Base-by-base conservation (phyloP, 1,140 invertebrate species). In the Trichoplusia ni region DNA sequence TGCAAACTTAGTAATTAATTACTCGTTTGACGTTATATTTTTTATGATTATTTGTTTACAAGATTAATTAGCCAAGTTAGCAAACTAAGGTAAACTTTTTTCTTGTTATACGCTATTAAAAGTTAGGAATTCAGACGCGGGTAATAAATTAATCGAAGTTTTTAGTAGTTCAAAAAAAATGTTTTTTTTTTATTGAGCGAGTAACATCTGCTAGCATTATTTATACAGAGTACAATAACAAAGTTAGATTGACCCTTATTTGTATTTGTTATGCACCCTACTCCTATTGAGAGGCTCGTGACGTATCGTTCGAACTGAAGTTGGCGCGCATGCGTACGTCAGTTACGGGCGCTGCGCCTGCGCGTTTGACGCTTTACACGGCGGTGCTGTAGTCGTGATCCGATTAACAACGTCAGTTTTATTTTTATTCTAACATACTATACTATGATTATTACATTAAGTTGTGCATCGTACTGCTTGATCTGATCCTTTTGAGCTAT, bases 361-460 rank as follows among this genome's bases (percentile, higher is more conserved):
- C 87, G 87, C 87, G 87, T 82, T 80, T 84, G 82, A 87, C 86
- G 86, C 78, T 81, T 79, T 89, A 89, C 73, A 88, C 87, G 87
- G 87, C 87, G 87, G 87, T 90, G 87, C 78, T 82, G 84, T 83
- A 81, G 77, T 88, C 79, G 81, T 86, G 88, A 90, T 90, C 88
- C 88, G 82, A 89, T 90, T 90, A 90, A 88, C 88, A 90, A 89
- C 85, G 88, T 90, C 77, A 81, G 85, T 86, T 86, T 86, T 81
- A 75, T 77, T 77, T 76, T 79, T 67, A 62, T 71, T 47, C 25
- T 35, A 67, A 44, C 29, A 74, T 54, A 74, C 60, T 59, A 29
- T 59, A 68, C 37, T 63, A 68, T 31, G 42, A 42, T 49, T 27
- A 53, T 44, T 64, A 62, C 23, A 42, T 42, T 58, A 31, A 51